These are phyloP conservation scores for Semnornis frantzii DNA, from an alignment of 2,113 vertebrate genomes.

Conservation along the genomic window DNA sequence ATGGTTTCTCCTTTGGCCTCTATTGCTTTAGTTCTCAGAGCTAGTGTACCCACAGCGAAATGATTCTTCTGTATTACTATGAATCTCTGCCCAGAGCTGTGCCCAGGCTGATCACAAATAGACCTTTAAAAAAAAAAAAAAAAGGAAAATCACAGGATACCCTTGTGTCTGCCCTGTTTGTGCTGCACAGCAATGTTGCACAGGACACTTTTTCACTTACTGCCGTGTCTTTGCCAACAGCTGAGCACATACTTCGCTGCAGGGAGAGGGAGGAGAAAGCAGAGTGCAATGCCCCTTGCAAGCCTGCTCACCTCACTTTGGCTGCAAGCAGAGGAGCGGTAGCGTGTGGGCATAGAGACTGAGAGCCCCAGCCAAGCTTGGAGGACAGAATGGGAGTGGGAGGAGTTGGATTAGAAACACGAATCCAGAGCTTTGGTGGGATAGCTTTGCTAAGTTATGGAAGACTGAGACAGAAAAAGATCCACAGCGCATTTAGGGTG, in stretches of 20 bases:
- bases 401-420: not conserved
- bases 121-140: not conserved
- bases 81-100: not conserved
- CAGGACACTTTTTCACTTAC: not conserved
- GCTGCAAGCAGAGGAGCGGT: rapidly evolving
- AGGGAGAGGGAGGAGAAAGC: not conserved
- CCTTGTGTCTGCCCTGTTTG: not conserved
- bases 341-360: not conserved
- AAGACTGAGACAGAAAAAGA: not conserved
- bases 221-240: not conserved
- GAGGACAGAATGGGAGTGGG: not conserved
- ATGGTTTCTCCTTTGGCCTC: not conserved
- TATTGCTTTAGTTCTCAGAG: not conserved
- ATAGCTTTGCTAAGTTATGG: not conserved
- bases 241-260: too few relatives aligned
- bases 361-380: not conserved
- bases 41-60: not conserved
- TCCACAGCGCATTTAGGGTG: not conserved
- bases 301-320: not conserved
- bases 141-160: not conserved
- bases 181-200: not conserved
- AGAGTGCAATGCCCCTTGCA: rapidly evolving
- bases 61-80: not conserved
- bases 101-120: not conserved
- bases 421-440: not conserved